These are phyloP conservation scores for Pantherophis vulpinus DNA, from an alignment of 2,797 vertebrate genomes.

Conservation along the genomic window DNA sequence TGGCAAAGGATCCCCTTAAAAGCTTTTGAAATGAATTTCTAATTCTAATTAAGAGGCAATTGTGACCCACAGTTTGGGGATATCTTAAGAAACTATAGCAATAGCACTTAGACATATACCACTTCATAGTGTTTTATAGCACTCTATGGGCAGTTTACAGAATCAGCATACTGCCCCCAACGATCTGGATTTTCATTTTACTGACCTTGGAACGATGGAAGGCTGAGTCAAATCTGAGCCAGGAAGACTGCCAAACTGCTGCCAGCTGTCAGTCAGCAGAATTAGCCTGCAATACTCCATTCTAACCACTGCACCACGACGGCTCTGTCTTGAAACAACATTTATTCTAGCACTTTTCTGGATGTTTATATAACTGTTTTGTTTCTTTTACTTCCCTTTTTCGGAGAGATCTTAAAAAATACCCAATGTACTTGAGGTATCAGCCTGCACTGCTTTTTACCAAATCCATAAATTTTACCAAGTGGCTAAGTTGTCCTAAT, in stretches of 20 bases:
- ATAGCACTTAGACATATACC: not conserved
- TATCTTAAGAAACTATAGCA: not conserved
- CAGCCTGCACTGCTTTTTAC: not conserved
- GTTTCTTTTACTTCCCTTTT: not conserved
- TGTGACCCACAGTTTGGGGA: not conserved
- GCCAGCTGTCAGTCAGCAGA: too few species aligned
- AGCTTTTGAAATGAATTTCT: not conserved
- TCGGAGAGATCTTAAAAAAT: not conserved
- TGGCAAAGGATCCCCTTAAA: not conserved
- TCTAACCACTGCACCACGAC: too few species aligned
- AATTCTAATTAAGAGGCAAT: not conserved
- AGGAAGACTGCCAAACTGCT: too few species aligned
- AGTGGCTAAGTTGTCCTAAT: not conserved
- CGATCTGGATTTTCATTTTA: too few species aligned
- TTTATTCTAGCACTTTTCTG: not conserved
- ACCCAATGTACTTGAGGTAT: not conserved
- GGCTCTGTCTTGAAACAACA: too few species aligned
- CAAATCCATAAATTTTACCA: not conserved
- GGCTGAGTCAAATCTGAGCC: too few species aligned
- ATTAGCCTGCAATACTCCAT: too few species aligned
- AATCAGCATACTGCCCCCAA: too few species aligned
- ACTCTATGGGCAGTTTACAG: too few species aligned
- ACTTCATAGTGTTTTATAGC: too few species aligned
- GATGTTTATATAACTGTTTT: not conserved
- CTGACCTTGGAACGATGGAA: too few species aligned